Evolutionary conservation across 2,797 vertebrate species (phyloP).

Genomic region (Lindbergichthys nudifrons): DNA sequence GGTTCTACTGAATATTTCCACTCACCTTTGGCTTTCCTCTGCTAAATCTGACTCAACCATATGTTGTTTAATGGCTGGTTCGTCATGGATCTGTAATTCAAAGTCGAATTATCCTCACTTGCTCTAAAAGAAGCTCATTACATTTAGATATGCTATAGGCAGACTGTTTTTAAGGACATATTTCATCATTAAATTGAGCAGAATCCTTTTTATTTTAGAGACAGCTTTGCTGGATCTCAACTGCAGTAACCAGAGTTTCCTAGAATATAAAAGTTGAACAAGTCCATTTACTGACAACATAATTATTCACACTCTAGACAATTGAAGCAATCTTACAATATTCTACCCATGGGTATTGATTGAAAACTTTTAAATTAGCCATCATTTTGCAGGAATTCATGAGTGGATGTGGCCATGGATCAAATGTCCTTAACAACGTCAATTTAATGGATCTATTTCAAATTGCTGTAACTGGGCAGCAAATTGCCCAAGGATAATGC

Average conservation of each 20-base stretch:
- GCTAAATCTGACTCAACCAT: conserved; percentile 46
- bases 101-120: conserved; percentile 30
- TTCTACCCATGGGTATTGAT: conserved; percentile 30
- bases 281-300: conserved; percentile 27
- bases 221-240: conserved; percentile 16
- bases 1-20: conserved; percentile 59
- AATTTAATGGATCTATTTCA: conserved; percentile 57
- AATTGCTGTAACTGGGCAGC: conserved; percentile 49
- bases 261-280: conserved; percentile 1
- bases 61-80: conserved; percentile 32
- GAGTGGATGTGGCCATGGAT: conserved; percentile 47
- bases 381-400: conserved; percentile 39
- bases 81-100: conserved; percentile 40
- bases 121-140: conserved; percentile 5
- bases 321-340: conserved; percentile 19
- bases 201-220: conserved; percentile 28
- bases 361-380: conserved; percentile 51
- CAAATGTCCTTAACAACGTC: conserved; percentile 53
- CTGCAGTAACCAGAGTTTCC: conserved; percentile 12
- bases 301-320: conserved; percentile 11
- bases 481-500: conserved; percentile 57
- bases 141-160: conserved; percentile 14
- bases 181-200: conserved; percentile 36
- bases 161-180: conserved; percentile 23
- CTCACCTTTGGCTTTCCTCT: conserved; percentile 63